These are phyloP conservation scores for Trichopria drosophilae DNA, from an alignment of 2,888 invertebrate genomes.

Conservation along the genomic window DNA sequence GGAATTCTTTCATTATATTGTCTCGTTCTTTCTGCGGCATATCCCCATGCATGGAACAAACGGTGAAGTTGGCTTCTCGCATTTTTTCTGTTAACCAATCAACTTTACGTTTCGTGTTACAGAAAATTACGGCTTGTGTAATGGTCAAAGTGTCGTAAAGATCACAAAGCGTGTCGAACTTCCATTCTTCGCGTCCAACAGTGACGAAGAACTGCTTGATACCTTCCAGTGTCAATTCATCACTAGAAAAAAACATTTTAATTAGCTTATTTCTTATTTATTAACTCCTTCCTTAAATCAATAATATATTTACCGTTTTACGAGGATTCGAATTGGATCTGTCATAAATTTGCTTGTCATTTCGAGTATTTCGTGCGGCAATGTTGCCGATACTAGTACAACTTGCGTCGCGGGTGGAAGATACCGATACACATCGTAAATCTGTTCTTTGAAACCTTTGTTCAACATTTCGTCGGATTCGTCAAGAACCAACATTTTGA, in stretches of 20 bases:
- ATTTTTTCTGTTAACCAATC: constrained; percentile 99
- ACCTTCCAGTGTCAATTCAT: constrained; percentile 99
- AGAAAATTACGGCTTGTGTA: constrained; percentile 99
- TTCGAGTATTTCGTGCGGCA: constrained; percentile 98
- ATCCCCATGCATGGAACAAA: constrained; percentile 98
- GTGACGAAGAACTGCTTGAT: constrained; percentile 99
- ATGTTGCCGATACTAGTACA: constrained; percentile 92
- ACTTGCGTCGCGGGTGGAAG: constrained; percentile 97
- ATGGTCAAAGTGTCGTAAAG: constrained; percentile 98
- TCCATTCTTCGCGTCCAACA: constrained; percentile 99
- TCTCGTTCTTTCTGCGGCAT: constrained; percentile 98
- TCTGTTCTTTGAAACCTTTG: constrained; percentile 99
- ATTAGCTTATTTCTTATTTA: neutral
- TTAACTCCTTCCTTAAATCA: too few relatives aligned
- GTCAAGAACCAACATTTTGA: constrained; percentile 96
- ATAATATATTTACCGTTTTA: constrained; percentile 86
- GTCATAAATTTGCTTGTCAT: constrained; percentile 99
- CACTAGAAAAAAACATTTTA: constrained; percentile 64
- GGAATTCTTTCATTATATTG: constrained; percentile 98
- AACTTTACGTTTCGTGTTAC: constrained; percentile 95
- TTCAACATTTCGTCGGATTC: constrained; percentile 99
- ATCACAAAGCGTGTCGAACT: constrained; percentile 98
- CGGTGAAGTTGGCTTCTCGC: constrained; percentile 98
- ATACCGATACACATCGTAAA: constrained; percentile 98
- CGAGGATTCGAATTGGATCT: constrained; percentile 96